phyloP scores from a whole-genome alignment of 2,888 invertebrate genomes.

The Ephialtes manifestator region DNA sequence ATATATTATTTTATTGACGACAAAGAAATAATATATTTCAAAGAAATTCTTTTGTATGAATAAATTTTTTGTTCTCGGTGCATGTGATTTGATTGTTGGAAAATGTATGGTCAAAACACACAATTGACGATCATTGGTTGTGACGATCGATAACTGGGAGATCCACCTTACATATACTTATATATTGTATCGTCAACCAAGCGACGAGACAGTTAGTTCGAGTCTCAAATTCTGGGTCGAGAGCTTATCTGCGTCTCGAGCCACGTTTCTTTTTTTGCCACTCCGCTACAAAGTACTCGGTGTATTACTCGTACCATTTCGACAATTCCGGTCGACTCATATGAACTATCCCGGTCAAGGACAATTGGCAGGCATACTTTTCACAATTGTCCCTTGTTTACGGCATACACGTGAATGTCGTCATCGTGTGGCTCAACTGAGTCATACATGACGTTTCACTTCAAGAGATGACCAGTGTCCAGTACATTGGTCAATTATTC shows the following conservation, averaged over 20 bases:
- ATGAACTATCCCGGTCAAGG: slow-evolving; percentile 69
- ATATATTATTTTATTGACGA: too few species aligned
- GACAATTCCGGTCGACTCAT: slow-evolving; percentile 59
- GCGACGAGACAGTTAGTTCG: neutral
- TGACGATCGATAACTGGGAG: too few species aligned
- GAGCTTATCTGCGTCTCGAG: slow-evolving; percentile 28
- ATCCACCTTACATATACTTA: too few species aligned
- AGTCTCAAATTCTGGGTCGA: slow-evolving; percentile 34
- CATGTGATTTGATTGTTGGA: too few species aligned
- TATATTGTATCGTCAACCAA: too few species aligned
- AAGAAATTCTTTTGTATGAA: too few species aligned
- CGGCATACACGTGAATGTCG: slow-evolving; percentile 62
- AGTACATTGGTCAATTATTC: neutral
- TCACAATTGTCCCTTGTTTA: slow-evolving; percentile 72
- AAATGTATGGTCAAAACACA: too few species aligned
- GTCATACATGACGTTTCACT: slow-evolving; percentile 48
- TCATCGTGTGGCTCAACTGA: slow-evolving; percentile 54
- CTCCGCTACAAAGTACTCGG: neutral
- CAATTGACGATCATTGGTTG: too few species aligned
- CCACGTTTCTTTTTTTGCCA: slow-evolving; percentile 2
- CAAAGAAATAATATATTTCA: too few species aligned
- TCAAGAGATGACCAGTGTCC: slow-evolving; percentile 25
- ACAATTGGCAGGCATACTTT: slow-evolving; percentile 69
- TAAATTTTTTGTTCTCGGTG: too few species aligned
- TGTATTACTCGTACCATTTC: slow-evolving; percentile 51